Evolutionary conservation across 2,888 invertebrate species (phyloP).

Genomic region (Alcis repandata): DNA sequence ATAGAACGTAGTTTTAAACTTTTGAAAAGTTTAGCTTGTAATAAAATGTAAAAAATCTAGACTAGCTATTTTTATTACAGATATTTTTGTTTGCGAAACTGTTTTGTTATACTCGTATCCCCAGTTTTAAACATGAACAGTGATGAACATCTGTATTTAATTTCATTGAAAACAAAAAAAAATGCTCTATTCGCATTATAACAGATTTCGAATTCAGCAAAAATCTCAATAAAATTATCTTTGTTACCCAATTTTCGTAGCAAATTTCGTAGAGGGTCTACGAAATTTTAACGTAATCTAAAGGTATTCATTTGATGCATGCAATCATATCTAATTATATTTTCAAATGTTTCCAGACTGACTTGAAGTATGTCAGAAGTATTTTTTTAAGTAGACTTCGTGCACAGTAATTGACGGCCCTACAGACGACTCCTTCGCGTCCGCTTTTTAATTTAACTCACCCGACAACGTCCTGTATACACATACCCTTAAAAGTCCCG

Average conservation of each 20-base stretch:
- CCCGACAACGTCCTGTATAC: constrained; percentile 79
- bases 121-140: neutral
- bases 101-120: neutral
- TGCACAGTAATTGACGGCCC: constrained; percentile 58
- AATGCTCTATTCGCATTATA: no score
- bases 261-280: constrained; percentile 42
- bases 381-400: neutral
- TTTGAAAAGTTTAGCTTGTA: neutral
- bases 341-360: neutral
- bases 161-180: no score
- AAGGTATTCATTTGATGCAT: neutral
- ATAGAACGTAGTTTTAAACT: constrained; percentile 9
- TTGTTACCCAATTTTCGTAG: constrained; percentile 17
- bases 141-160: no score
- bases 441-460: constrained; percentile 82
- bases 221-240: neutral
- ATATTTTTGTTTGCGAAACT: neutral
- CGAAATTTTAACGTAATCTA: constrained; percentile 10
- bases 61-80: neutral
- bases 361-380: neutral
- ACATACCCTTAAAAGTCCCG: constrained; percentile 68
- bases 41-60: neutral
- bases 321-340: neutral
- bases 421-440: constrained; percentile 54
- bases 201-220: no score